A percentile compares a stretch with the other conserved stretches of the same genome.
Conservation (phyloP, 2,113 vertebrate genomes). For the Mobula birostris region DNA sequence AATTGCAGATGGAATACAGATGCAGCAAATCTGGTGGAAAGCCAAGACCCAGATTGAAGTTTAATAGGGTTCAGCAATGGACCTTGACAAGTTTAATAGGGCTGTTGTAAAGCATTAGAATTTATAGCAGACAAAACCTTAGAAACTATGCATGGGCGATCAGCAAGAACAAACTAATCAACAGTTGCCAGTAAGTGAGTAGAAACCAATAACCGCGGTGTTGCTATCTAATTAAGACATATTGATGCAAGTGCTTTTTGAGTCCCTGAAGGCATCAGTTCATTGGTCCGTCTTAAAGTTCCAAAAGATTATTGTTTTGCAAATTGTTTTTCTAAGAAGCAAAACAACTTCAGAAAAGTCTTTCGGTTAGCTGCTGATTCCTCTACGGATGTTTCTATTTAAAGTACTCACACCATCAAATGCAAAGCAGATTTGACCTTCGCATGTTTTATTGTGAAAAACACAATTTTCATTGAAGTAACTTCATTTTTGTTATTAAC, state of each 20-base stretch:
- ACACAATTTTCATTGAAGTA: neutral
- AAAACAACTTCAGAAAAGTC: neutral
- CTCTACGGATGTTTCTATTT: neutral
- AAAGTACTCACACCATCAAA: neutral
- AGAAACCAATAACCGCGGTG: constrained; percentile 30
- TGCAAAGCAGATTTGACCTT: neutral
- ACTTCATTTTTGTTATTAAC: neutral
- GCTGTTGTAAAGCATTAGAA: constrained; percentile 33
- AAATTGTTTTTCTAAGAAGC: constrained; percentile 26
- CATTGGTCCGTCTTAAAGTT: constrained; percentile 15
- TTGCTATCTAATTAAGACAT: constrained; percentile 33
- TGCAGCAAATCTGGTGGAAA: constrained; percentile 15
- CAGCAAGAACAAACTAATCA: constrained; percentile 35
- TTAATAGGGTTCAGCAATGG: constrained; percentile 21
- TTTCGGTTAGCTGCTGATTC: neutral
- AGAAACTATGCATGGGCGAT: constrained; percentile 24
- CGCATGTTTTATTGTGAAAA: neutral
- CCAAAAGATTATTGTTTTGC: neutral
- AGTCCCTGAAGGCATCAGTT: constrained; percentile 18
- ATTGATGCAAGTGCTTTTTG: constrained; percentile 8
- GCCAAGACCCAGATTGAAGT: constrained; percentile 21
- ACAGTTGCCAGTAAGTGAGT: constrained; percentile 30
- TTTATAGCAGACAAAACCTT: constrained; percentile 1
- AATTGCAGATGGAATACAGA: constrained; percentile 11
- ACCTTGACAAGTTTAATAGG: constrained; percentile 30